These are phyloP conservation scores for Drosophila prolongata DNA, from an alignment of 2,888 invertebrate genomes.

Conservation along the genomic window DNA sequence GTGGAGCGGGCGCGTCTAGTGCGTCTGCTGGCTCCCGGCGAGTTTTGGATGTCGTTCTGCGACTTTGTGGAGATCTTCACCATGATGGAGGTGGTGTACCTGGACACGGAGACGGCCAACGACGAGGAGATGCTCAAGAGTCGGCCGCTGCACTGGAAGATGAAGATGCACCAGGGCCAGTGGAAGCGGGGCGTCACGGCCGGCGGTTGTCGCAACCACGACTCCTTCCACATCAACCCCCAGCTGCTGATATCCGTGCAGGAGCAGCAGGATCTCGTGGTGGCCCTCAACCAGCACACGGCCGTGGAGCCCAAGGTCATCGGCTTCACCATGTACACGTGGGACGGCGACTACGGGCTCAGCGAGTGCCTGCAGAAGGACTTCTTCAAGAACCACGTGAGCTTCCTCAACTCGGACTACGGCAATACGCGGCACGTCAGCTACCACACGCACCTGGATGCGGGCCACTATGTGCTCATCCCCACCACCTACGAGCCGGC, in stretches of 20 bases:
- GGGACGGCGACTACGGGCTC: constrained; percentile 79
- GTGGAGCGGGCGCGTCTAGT: constrained; percentile 90
- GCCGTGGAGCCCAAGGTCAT: constrained; percentile 97
- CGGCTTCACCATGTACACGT: constrained; percentile 93
- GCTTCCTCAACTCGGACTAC: constrained; percentile 94
- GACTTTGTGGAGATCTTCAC: constrained; percentile 94
- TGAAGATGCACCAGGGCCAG: constrained; percentile 93
- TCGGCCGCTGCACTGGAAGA: constrained; percentile 92
- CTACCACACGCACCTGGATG: constrained; percentile 91
- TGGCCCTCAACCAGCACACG: constrained; percentile 94
- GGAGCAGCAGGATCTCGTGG: constrained; percentile 92
- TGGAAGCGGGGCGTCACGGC: constrained; percentile 95
- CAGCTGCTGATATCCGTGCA: constrained; percentile 92
- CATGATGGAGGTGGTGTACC: constrained; percentile 92
- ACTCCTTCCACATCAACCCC: constrained; percentile 97
- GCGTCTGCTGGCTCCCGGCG: constrained; percentile 88
- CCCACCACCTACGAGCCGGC: constrained; percentile 96
- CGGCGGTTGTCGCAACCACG: constrained; percentile 95
- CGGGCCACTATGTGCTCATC: constrained; percentile 92
- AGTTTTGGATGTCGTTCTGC: constrained; percentile 93
- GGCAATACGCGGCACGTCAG: constrained; percentile 96
- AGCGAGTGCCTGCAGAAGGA: constrained; percentile 91
- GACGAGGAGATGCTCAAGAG: constrained; percentile 92
- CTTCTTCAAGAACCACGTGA: constrained; percentile 94
- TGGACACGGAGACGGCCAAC: constrained; percentile 93